Conservation (phyloP, 2,797 vertebrate genomes). For the Ctenochaetus hawaiiensis region DNA sequence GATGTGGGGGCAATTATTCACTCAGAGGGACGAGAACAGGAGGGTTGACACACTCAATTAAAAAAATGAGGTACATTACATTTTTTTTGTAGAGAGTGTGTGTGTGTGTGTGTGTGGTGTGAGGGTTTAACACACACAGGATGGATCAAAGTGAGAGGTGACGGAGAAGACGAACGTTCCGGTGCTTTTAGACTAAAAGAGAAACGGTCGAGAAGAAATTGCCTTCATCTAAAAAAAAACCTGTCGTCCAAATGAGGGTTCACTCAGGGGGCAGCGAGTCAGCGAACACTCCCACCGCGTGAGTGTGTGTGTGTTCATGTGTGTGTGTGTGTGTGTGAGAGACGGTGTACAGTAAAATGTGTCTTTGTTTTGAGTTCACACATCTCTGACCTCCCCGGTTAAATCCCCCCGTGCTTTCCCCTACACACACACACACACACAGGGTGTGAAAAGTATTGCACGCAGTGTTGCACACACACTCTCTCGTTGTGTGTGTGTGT, state of each 20-base stretch:
- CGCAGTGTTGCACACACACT: constrained; percentile 60
- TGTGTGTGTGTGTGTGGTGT: too few species aligned
- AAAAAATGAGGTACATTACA: constrained; percentile 73
- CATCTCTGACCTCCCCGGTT: constrained; percentile 70
- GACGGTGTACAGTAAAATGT: constrained; percentile 67
- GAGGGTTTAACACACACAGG: constrained; percentile 54
- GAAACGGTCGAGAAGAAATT: constrained; percentile 54
- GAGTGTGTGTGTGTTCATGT: constrained; percentile 22
- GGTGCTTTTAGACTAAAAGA: constrained; percentile 45
- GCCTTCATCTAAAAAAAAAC: constrained; percentile 44
- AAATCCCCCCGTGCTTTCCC: constrained; percentile 50
- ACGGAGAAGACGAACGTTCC: constrained; percentile 54
- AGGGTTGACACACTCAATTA: constrained; percentile 55
- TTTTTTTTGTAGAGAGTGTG: constrained; percentile 45
- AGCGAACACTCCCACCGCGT: neutral
- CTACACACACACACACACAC: constrained; percentile 32
- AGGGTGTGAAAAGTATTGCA: constrained; percentile 73
- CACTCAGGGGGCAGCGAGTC: constrained; percentile 60
- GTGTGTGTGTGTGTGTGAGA: too few species aligned
- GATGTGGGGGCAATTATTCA: constrained; percentile 67
- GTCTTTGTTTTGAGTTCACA: constrained; percentile 78
- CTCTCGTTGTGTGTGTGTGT: constrained; percentile 14
- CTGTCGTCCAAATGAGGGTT: constrained; percentile 63
- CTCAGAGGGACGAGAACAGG: constrained; percentile 50
- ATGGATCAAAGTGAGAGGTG: constrained; percentile 67